Base-by-base conservation (phyloP, 2,888 invertebrate species). In the Spodoptera littoralis region DNA sequence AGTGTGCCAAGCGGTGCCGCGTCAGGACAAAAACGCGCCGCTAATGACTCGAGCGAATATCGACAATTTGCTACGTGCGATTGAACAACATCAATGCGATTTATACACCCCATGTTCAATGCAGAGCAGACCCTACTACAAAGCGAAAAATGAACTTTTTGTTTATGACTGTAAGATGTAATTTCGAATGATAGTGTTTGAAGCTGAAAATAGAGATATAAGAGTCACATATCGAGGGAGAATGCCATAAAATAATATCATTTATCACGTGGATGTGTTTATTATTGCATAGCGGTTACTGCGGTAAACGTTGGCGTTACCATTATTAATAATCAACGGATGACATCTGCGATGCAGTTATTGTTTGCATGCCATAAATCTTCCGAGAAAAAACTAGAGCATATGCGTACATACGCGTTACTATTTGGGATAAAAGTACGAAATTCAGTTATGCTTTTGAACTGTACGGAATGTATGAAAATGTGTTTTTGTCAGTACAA, bases 1-100 rank as follows among this genome's bases (percentile, higher is more conserved):
- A 82, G 83, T 81, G 84, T 27, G 83, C 79, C 81, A 57, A 77
- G 60, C 60, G 60, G 73, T 70, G 71, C 80, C 72, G 73, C 71
- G 66, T 59, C 48, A 63, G 81, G 83, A 86, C 88, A 89, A 89
- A 90, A 91, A 88, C 87, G 79, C 73, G 70, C 85, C 86, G 87
- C 89, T 92, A 92, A 92, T 90, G 91, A 92, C 87, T 88, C 73
- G 70, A 83, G 78, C 88, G 84, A 87, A 88, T 88, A 93, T 93
- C 92, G 92, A 91, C 92, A 92, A 94, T 94, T 94, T 92, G 92
- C 89, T 92, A 88, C 93, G 90, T 92, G 73, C 94, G 93, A 94
- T 94, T 94, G 92, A 92, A 85, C 92, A 89, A 75, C 85, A 85
- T 93, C 92, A 93, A 94, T 93, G 88, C 90, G 81, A 90, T 90